A percentile compares a stretch with the other conserved stretches of the same genome.
Conservation (phyloP, 64 coral and sea anemone genomes). For the Porites lutea region DNA sequence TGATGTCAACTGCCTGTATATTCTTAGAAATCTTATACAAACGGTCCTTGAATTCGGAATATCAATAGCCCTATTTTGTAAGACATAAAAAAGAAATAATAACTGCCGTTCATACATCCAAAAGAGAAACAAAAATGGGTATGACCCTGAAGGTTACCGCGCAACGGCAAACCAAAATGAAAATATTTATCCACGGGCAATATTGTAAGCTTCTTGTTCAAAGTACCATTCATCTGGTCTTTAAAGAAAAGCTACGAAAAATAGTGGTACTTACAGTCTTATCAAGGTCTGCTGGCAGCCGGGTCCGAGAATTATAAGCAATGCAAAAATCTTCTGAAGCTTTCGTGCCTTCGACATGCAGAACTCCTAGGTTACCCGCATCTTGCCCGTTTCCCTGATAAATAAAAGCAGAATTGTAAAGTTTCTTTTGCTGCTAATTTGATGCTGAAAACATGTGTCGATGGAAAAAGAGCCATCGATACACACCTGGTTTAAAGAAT, state of each 20-base stretch:
- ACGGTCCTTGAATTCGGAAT: no score
- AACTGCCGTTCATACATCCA: no score
- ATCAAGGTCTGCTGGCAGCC: conserved; percentile 9
- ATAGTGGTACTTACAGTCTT: not conserved
- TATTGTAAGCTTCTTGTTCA: not conserved
- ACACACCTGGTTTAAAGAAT: conserved; percentile 27
- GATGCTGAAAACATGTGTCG: not conserved
- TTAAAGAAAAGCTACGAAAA: not conserved
- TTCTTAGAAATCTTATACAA: no score
- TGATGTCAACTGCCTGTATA: no score
- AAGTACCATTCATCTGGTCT: not conserved
- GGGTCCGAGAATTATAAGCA: not conserved
- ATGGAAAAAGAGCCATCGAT: not conserved
- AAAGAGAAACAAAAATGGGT: no score
- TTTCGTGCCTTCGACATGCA: conserved; percentile 28
- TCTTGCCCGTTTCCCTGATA: conserved; percentile 30
- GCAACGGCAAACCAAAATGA: no score
- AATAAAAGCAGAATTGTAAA: not conserved
- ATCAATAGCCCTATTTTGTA: no score
- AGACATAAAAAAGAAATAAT: no score
- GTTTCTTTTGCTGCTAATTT: not conserved
- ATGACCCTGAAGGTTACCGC: no score
- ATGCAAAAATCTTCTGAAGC: conserved; percentile 20
- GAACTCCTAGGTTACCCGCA: conserved; percentile 13
- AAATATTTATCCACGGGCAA: no score